phyloP scores from a whole-genome alignment of 2,113 vertebrate species.

The Cygnus atratus region DNA sequence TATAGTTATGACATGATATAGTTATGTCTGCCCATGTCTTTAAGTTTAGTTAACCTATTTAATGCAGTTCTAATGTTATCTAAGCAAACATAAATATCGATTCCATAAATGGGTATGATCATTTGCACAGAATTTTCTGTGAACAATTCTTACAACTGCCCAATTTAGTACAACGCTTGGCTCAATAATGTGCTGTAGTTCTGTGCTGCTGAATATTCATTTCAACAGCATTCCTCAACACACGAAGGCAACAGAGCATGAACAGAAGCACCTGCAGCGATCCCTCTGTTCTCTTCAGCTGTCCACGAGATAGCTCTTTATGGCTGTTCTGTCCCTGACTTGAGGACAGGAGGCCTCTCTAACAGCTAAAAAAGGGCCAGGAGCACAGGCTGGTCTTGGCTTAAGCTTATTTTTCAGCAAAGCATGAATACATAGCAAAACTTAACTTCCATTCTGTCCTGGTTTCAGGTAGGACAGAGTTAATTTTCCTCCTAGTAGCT shows the following conservation, averaged over 20 bases:
- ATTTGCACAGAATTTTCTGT: not conserved
- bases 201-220: not conserved
- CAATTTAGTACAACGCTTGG: not conserved
- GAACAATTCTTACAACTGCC: not conserved
- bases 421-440: not conserved
- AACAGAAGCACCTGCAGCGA: not conserved
- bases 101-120: not conserved
- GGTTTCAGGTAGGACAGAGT: too few relatives aligned
- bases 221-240: not conserved
- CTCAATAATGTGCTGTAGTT: not conserved
- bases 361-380: not conserved
- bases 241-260: not conserved
- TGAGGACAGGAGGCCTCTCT: not conserved
- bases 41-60: not conserved
- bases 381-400: not conserved
- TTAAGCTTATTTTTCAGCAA: not conserved
- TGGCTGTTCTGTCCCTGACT: not conserved
- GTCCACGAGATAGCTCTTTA: not conserved
- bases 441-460: not conserved
- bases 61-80: not conserved
- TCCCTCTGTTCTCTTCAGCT: not conserved
- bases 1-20: rapidly evolving
- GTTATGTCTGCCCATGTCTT: not conserved
- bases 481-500: too few relatives aligned
- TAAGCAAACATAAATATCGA: not conserved